Percentiles rank a stretch among this genome's conserved stretches.
Evolutionary conservation across 92 coral and sea anemone species (phyloP).

Genomic region (Zoanthus sociatus): DNA sequence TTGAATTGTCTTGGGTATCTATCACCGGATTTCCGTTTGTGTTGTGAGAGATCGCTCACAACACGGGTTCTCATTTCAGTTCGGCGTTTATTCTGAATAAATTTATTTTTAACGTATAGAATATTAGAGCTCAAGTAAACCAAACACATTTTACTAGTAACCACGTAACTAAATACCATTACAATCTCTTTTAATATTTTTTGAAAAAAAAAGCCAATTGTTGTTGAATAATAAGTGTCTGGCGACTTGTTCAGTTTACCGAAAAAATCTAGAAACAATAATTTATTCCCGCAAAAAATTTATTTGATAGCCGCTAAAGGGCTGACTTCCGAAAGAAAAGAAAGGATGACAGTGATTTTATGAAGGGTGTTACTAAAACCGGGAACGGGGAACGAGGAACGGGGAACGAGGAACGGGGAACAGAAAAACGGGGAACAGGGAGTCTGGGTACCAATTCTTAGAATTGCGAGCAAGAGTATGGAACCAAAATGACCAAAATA

Average conservation of each 20-base stretch:
- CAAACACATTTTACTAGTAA: not conserved
- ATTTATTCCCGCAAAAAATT: slow-evolving; percentile 11
- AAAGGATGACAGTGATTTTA: slow-evolving; percentile 1
- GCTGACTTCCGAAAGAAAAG: not conserved
- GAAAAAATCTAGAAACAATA: slow-evolving; percentile 2
- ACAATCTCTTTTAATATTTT: too few species aligned
- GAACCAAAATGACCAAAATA: too few species aligned
- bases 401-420: too few species aligned
- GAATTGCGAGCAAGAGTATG: too few species aligned
- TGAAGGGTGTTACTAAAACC: too few species aligned
- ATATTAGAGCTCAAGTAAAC: not conserved
- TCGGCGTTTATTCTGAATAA: not conserved
- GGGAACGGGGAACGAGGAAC: too few species aligned
- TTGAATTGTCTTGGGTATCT: not conserved
- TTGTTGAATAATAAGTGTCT: too few species aligned
- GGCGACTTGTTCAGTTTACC: not conserved
- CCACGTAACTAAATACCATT: too few species aligned
- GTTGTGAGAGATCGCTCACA: not conserved
- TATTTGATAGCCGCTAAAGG: slow-evolving; percentile 2
- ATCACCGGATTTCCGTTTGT: not conserved
- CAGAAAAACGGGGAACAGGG: too few species aligned
- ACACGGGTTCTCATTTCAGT: not conserved
- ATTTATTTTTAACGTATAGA: not conserved
- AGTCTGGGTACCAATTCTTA: too few species aligned
- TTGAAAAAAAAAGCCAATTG: too few species aligned